Evolutionary conservation across 37 sponge, comb jelly and placozoan genomes (phyloP).

Genomic region (Beroe forskalii): DNA sequence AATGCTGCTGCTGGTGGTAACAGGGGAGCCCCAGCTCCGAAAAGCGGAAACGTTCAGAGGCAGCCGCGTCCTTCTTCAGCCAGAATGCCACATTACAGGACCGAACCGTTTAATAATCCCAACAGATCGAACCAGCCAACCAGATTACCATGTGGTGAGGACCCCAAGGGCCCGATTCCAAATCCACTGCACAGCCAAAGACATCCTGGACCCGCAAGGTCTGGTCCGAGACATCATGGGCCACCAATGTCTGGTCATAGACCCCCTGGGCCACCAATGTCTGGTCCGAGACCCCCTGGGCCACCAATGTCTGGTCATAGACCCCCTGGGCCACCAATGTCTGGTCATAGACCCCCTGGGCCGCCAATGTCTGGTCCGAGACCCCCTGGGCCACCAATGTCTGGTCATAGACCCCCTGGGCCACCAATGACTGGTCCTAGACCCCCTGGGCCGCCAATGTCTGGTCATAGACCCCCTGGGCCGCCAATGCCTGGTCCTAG

Average conservation of each 20-base stretch:
- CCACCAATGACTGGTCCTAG: neutral
- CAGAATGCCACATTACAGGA: too few relatives aligned
- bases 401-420: too few relatives aligned
- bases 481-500: neutral
- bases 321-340: neutral
- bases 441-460: neutral
- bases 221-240: neutral
- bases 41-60: neutral
- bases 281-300: neutral
- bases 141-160: neutral
- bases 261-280: neutral
- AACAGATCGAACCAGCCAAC: neutral
- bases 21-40: neutral
- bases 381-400: too few relatives aligned
- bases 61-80: neutral
- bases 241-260: too few relatives aligned
- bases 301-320: neutral
- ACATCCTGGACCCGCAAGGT: neutral
- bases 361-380: neutral
- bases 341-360: neutral
- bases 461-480: neutral
- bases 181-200: neutral
- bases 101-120: neutral
- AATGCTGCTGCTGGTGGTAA: neutral
- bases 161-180: neutral